A percentile compares a stretch with the other conserved stretches of the same genome.
These are phyloP conservation scores for Sisor rabdophorus DNA, from an alignment of 2,113 vertebrate species.

Conservation along the genomic window DNA sequence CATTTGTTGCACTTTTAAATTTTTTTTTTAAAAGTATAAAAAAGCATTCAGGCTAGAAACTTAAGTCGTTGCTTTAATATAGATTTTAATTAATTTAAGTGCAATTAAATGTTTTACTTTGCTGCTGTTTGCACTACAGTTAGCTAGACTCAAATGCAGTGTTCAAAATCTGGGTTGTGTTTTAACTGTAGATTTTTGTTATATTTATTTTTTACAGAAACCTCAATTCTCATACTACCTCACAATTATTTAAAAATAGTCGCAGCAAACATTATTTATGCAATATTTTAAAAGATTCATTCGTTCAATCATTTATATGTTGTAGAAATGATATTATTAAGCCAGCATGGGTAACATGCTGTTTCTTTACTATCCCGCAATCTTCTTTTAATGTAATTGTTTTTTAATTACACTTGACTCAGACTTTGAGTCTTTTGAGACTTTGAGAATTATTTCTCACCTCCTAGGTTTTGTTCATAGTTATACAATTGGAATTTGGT, in stretches of 20 bases:
- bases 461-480: no score
- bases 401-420: not conserved
- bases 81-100: not conserved
- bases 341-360: not conserved
- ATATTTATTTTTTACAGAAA: not conserved
- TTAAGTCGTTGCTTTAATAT: not conserved
- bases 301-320: no score
- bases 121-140: not conserved
- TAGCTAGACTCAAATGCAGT: not conserved
- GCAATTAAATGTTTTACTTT: not conserved
- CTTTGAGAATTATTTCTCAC: no score
- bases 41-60: slow-evolving; percentile 1
- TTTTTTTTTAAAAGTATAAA: not conserved
- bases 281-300: no score
- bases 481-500: not conserved
- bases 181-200: not conserved
- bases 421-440: not conserved
- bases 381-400: not conserved
- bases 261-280: not conserved
- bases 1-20: not conserved
- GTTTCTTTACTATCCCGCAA: not conserved
- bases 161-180: not conserved
- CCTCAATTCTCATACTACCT: not conserved
- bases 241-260: not conserved
- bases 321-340: not conserved